Base-by-base conservation (phyloP, 1,140 invertebrate genomes). In the Nymphalis io region DNA sequence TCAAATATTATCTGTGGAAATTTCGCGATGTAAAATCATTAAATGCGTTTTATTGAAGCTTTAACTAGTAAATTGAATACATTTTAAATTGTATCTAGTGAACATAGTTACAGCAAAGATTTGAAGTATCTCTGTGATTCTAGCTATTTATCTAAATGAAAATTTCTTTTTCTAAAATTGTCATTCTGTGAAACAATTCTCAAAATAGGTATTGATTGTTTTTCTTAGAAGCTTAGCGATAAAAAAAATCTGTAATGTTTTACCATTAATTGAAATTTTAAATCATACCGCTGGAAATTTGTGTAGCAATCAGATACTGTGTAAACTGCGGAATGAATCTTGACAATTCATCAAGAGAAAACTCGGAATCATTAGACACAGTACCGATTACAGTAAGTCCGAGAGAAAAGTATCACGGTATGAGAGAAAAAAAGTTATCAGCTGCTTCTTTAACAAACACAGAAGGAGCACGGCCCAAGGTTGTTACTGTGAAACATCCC, bases 401-500 rank as follows among this genome's bases (percentile, higher is more conserved):
- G 5, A 84, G 86, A 76, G 90, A 92, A 78, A 91, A 92, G 77
- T 88, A 88, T 80, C 85, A 90, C 82, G 88, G 82, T 60, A 92
- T 92, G 90, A 94, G 96, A 88, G 96, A 97, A 76, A 97, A 97
- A 89, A 98, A 97, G 84, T 89, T 95, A 61, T 96, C 96, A 18
- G 94, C 94, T 38, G 94, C 95, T 15, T 96, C 95, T 2, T 85
- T 97, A 53, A 93, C 93, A 44, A 93, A 93, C 72, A 85, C 92
- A 44, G 95, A 96, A 74, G 94, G 94, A 13, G 93, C 95, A 27
- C 93, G 94, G 70, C 96, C 95, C 27, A 98, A 98, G 89, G 95
- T 97, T 55, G 98, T 99, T 4, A 98, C 96, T 11, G 97, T 99
- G 0, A 98, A 97, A 82, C 97, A 98, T 88, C 97, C 98, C 1